Conservation (phyloP, 2,888 invertebrate species). For the Hypomecis atomaria region DNA sequence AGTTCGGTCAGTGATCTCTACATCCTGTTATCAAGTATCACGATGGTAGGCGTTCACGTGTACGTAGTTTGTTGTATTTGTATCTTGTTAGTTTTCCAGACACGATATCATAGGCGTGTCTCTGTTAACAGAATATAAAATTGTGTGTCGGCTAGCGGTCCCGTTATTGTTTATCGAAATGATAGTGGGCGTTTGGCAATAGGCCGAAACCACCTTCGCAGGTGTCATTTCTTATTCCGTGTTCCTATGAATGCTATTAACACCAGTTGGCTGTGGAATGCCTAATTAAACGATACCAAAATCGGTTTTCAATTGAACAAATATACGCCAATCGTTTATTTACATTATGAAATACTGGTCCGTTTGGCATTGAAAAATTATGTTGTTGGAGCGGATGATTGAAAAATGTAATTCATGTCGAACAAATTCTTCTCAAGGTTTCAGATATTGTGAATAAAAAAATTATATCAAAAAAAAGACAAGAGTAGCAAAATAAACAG, state of each 20-base stretch:
- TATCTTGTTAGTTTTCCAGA: conserved; percentile 36
- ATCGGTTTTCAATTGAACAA: conserved; percentile 65
- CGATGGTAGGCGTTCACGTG: conserved; percentile 32
- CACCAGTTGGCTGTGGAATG: conserved; percentile 39
- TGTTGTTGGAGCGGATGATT: conserved; percentile 38
- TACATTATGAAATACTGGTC: conserved; percentile 46
- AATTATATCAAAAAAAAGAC: conserved; percentile 1
- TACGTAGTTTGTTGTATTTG: conserved; percentile 22
- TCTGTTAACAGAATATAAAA: conserved; percentile 57
- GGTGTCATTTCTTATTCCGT: conserved; percentile 59
- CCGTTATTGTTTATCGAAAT: conserved; percentile 71
- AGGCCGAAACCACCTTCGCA: conserved; percentile 67
- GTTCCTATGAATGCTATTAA: conserved; percentile 41
- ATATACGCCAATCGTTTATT: conserved; percentile 53
- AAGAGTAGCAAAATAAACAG: neutral
- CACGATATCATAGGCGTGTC: conserved; percentile 36
- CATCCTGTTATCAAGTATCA: conserved; percentile 42
- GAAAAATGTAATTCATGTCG: conserved; percentile 32
- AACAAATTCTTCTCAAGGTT: conserved; percentile 26
- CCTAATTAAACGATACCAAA: conserved; percentile 53
- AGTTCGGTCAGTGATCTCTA: conserved; percentile 52
- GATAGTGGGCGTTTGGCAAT: conserved; percentile 64
- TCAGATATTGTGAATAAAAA: conserved; percentile 9
- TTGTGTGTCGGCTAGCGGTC: conserved; percentile 64
- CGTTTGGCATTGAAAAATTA: conserved; percentile 44